Evolutionary conservation across 2,113 vertebrate genomes (phyloP), one percentile per base, ranked within the genome.

Genomic region (Synchiropus splendidus): DNA sequence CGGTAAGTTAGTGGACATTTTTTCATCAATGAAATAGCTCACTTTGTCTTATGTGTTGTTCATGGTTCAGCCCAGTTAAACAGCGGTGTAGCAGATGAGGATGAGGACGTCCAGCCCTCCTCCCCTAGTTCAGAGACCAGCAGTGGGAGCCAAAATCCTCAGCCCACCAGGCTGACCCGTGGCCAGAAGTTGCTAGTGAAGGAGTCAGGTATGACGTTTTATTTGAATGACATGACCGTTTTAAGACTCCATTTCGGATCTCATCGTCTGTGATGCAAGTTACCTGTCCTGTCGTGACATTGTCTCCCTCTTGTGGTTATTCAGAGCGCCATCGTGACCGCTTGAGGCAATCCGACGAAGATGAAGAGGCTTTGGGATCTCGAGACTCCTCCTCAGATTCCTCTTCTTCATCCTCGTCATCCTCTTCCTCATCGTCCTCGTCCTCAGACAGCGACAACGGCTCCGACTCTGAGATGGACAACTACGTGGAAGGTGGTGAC

Each of bases 401-500:
- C 0, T 79, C 79, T 2, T 75, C 78, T 0, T 90, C 90, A 0
- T 90, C 85, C 1, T 91, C 91, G 0, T 89, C 87, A 0, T 89
- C 89, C 0, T 90, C 90, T 0, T 89, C 87, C 0, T 90, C 81
- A 13, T 94, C 91, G 2, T 91, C 89, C 2, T 91, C 88, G 0
- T 87, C 85, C 0, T 83, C 83, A 0, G 79, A 79, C 51, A 85
- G 78, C 2, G 79, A 78, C 1, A 89, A 83, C 77, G 89, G 87
- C 18, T 88, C 87, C 1, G 84, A 89, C 15, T 88, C 85, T 6
- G 92, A 97, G 40, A 35, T 48, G 45, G 90, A 88, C 77, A 87
- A 91, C 72, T 97, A 90, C 14, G 77, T 90, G 8, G 95, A 97
- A 0, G 94, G 92, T 2, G 92, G 92, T 5, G 94, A 99, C 61